These are phyloP conservation scores for Dione juno DNA, from an alignment of 2,888 invertebrate genomes.

Conservation along the genomic window DNA sequence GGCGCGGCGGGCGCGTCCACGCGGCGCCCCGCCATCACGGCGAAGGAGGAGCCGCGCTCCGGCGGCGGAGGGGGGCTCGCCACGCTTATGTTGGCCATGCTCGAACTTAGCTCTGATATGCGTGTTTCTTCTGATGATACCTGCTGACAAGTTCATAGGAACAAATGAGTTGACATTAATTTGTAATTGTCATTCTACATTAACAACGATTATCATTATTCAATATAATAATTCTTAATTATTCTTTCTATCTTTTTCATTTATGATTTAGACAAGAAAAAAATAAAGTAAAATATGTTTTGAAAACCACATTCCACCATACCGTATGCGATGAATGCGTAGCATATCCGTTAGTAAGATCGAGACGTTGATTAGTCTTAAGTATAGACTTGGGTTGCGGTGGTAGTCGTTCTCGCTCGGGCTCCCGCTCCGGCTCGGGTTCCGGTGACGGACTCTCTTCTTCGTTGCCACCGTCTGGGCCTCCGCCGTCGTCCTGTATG, in stretches of 20 bases:
- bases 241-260: too few relatives aligned
- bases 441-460: slow-evolving; percentile 46
- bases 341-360: slow-evolving; percentile 70
- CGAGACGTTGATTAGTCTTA: slow-evolving; percentile 70
- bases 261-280: too few relatives aligned
- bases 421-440: slow-evolving; percentile 37
- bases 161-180: too few relatives aligned
- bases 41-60: slow-evolving; percentile 94
- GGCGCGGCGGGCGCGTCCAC: slow-evolving; percentile 50
- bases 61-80: slow-evolving; percentile 88
- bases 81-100: slow-evolving; percentile 47
- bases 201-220: too few relatives aligned
- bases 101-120: slow-evolving; percentile 53
- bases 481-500: slow-evolving; percentile 86
- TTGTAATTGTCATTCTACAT: too few relatives aligned
- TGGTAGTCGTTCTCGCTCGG: slow-evolving; percentile 55
- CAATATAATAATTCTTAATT: too few relatives aligned
- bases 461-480: slow-evolving; percentile 42
- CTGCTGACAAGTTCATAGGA: background rate
- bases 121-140: slow-evolving; percentile 53
- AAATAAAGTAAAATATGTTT: too few relatives aligned
- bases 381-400: slow-evolving; percentile 77
- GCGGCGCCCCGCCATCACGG: slow-evolving; percentile 88
- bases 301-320: background rate
- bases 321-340: slow-evolving; percentile 51